A percentile compares a stretch with the other conserved stretches of the same genome.
Conservation (phyloP, 1,140 invertebrate genomes). For the Neodiprion lecontei region DNA sequence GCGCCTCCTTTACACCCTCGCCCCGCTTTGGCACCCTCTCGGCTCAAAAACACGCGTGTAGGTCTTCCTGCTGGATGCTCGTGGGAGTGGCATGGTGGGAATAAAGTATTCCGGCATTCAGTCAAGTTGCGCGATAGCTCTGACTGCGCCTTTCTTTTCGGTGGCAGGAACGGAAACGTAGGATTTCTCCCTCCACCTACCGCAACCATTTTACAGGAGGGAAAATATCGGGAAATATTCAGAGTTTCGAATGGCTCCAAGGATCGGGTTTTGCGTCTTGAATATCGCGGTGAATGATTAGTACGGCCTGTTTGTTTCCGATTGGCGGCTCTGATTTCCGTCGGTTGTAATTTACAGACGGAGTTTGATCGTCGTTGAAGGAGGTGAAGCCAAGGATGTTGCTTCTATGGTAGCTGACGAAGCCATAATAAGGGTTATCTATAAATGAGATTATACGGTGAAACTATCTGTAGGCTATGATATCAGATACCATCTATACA, state of each 20-base stretch:
- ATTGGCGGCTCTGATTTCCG: background rate
- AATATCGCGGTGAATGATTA: background rate
- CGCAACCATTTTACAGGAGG: background rate
- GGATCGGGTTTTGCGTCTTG: background rate
- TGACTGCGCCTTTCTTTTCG: background rate
- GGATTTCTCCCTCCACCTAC: background rate
- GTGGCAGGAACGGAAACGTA: background rate
- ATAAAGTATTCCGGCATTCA: background rate
- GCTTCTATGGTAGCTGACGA: background rate
- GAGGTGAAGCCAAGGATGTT: conserved; percentile 1
- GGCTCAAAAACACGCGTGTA: background rate
- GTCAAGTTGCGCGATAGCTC: background rate
- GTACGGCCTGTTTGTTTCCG: background rate
- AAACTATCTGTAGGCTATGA: background rate
- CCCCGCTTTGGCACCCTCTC: no score
- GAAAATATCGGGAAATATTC: background rate
- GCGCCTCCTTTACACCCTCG: conserved; percentile 9
- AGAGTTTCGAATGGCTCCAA: no score
- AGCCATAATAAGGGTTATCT: background rate
- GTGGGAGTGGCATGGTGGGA: background rate
- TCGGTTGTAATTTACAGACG: background rate
- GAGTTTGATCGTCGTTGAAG: background rate
- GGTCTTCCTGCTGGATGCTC: background rate
- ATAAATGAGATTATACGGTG: conserved; percentile 1
- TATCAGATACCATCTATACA: no score